A percentile compares a stretch with the other conserved stretches of the same genome.
These are phyloP conservation scores for Troglohyphantes excavatus DNA, from an alignment of 2,888 invertebrate genomes.

Conservation along the genomic window DNA sequence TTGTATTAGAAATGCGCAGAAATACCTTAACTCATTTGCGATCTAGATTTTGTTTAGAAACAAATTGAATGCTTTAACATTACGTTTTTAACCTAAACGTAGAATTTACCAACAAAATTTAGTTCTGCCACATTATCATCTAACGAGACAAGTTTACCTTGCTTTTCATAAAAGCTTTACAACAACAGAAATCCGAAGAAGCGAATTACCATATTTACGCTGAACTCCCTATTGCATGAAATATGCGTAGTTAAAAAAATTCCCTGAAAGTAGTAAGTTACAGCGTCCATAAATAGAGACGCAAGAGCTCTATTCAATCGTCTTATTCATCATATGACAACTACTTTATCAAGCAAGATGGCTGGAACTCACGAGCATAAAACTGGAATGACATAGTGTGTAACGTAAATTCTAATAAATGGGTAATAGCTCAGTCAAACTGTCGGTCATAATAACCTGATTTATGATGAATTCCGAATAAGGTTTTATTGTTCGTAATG, in stretches of 20 bases:
- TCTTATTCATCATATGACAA: constrained; percentile 71
- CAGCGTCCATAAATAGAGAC: constrained; percentile 61
- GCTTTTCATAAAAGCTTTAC: background rate
- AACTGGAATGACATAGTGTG: constrained; percentile 65
- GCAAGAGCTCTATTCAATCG: constrained; percentile 69
- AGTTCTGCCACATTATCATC: too few species aligned
- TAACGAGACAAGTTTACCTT: too few species aligned
- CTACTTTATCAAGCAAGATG: constrained; percentile 56
- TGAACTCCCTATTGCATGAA: constrained; percentile 28
- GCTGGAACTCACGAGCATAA: constrained; percentile 39
- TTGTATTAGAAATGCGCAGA: too few species aligned
- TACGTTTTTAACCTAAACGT: too few species aligned
- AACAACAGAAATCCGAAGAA: background rate
- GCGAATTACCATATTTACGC: background rate
- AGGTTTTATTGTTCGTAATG: constrained; percentile 77
- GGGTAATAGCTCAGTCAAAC: constrained; percentile 67
- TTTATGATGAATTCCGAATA: constrained; percentile 65
- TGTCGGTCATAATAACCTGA: constrained; percentile 71
- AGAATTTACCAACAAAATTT: too few species aligned
- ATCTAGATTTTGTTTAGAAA: too few species aligned
- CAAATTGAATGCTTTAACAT: too few species aligned
- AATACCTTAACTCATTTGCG: too few species aligned
- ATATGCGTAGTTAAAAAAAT: constrained; percentile 40
- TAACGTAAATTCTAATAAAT: constrained; percentile 77
- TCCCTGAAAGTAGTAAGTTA: constrained; percentile 21